These are phyloP conservation scores for Rhabdornis inornatus DNA, from an alignment of 2,113 vertebrate genomes.

Conservation along the genomic window DNA sequence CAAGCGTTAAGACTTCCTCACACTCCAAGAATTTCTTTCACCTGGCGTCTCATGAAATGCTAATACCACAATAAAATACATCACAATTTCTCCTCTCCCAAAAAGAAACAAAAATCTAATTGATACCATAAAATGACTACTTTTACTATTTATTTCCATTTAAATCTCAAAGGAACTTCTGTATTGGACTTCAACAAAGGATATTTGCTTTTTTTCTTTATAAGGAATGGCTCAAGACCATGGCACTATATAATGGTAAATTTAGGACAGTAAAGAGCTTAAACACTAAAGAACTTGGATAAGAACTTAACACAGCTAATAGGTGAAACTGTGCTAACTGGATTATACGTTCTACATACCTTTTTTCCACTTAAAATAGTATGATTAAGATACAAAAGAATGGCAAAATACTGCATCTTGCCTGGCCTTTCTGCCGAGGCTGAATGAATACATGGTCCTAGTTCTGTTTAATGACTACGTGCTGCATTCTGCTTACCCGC, in stretches of 20 bases:
- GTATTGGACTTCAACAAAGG: background rate
- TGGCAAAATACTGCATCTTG: background rate
- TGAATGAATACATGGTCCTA: background rate
- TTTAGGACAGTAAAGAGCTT: background rate
- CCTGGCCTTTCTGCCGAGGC: background rate
- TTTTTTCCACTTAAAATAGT: background rate
- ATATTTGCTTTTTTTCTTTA: background rate
- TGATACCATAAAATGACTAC: background rate
- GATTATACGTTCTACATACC: background rate
- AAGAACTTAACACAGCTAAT: background rate
- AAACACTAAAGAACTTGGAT: background rate
- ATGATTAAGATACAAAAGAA: background rate
- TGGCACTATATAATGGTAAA: background rate
- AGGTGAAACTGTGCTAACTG: background rate
- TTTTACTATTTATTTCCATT: background rate
- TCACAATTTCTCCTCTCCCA: background rate
- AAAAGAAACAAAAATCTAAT: background rate
- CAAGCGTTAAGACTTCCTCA: background rate
- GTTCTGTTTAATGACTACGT: background rate
- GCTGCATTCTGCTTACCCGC: background rate
- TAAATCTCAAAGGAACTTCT: background rate
- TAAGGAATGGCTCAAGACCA: background rate
- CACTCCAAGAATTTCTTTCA: background rate
- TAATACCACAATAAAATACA: background rate
- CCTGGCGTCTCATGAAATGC: background rate